phyloP scores from a whole-genome alignment of 2,113 vertebrate genomes.

The Lamprologus sp. region DNA sequence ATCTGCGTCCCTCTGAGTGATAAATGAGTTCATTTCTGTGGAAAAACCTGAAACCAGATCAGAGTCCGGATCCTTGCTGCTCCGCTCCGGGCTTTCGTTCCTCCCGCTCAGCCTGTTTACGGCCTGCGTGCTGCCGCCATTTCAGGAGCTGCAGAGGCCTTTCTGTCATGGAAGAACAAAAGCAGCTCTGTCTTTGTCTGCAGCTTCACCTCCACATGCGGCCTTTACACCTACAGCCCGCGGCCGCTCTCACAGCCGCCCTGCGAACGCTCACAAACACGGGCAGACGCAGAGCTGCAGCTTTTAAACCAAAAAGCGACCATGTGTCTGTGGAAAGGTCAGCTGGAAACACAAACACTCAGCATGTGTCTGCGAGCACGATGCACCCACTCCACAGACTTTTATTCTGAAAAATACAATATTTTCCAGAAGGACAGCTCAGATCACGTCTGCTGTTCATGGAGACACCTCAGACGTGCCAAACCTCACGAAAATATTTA shows the following conservation, averaged over 20 bases:
- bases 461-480: background rate
- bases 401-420: background rate
- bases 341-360: background rate
- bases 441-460: background rate
- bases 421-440: background rate
- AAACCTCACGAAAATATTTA: background rate
- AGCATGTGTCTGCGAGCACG: background rate
- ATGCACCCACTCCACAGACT: background rate
- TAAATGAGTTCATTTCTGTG: background rate
- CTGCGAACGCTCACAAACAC: background rate
- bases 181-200: conserved; percentile 48
- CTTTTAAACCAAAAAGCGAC: background rate
- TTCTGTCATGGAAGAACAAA: conserved; percentile 64
- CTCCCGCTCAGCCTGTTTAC: background rate
- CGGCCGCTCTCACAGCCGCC: background rate
- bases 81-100: conserved; percentile 30
- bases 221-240: background rate
- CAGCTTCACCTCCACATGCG: background rate
- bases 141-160: conserved; percentile 52
- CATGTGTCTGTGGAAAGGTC: conserved; percentile 14
- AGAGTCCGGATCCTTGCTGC: conserved; percentile 13
- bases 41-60: background rate
- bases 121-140: conserved; percentile 54
- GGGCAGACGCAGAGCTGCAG: background rate
- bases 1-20: background rate